Percentiles rank a stretch among this genome's conserved stretches.
Evolutionary conservation across 2,113 vertebrate species (phyloP).

Genomic region (Mellivora capensis): DNA sequence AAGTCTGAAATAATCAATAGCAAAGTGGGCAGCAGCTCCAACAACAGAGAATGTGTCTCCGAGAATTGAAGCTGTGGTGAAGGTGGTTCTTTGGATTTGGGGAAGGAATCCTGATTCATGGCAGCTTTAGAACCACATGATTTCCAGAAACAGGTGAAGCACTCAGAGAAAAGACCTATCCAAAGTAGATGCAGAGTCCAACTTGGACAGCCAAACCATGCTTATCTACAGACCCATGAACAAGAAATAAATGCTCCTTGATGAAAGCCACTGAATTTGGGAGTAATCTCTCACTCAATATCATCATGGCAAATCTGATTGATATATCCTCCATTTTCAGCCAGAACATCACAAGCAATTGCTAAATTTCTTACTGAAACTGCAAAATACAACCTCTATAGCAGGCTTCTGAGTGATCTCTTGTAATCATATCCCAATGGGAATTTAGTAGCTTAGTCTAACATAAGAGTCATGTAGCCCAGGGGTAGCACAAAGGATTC

Average conservation of each 20-base stretch:
- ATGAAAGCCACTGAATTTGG: background rate
- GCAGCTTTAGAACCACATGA: conserved; percentile 11
- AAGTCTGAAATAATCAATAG: conserved; percentile 51
- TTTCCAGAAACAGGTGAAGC: background rate
- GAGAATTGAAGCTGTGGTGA: background rate
- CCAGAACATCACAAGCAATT: background rate
- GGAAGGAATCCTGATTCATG: background rate
- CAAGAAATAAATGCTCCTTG: background rate
- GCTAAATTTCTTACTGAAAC: conserved; percentile 12
- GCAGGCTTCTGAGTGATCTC: background rate
- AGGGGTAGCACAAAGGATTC: background rate
- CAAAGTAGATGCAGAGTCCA: background rate
- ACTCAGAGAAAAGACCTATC: background rate
- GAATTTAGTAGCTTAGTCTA: background rate
- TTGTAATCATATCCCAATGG: background rate
- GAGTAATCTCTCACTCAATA: background rate
- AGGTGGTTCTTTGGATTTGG: background rate
- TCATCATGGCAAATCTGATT: background rate
- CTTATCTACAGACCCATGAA: background rate
- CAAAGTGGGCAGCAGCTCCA: background rate
- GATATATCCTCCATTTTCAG: background rate
- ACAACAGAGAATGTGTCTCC: background rate
- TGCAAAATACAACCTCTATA: background rate
- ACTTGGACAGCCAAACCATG: background rate
- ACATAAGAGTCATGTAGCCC: background rate